Evolutionary conservation across 2,113 vertebrate species (phyloP).

Genomic region (Serranochromis macrocephalus): DNA sequence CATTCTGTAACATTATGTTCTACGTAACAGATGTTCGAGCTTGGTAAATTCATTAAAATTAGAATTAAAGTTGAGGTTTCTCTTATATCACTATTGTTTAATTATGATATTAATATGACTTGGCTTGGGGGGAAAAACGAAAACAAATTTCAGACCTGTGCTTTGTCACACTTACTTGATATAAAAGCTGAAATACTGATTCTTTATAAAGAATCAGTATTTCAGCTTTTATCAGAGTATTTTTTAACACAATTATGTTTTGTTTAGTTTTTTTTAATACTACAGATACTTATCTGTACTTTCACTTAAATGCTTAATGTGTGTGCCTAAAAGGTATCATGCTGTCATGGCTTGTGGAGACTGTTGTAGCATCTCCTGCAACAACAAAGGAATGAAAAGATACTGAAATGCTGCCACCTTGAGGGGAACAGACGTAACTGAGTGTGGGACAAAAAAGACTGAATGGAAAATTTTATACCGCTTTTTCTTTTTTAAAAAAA

Average conservation of each 20-base stretch:
- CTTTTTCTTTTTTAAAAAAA: not conserved
- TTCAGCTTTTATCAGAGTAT: not conserved
- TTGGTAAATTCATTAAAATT: not conserved
- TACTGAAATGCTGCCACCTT: conserved; percentile 43
- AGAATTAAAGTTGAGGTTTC: not conserved
- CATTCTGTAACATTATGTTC: not conserved
- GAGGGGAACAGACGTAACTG: not conserved
- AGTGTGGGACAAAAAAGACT: not conserved
- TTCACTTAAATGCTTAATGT: not conserved
- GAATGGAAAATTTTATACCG: not conserved
- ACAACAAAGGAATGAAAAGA: not conserved
- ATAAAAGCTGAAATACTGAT: no score
- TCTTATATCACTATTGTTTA: not conserved
- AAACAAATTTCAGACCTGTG: not conserved
- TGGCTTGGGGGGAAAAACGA: fast-evolving
- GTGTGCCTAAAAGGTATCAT: not conserved
- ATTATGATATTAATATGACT: not conserved
- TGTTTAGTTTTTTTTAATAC: not conserved
- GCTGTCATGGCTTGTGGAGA: not conserved
- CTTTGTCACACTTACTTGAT: not conserved
- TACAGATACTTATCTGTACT: not conserved
- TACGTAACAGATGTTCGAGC: not conserved
- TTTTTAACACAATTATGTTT: not conserved
- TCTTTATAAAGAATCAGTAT: not conserved
- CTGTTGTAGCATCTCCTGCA: not conserved